Percentiles rank a stretch among this genome's conserved stretches.
Conservation (phyloP, 2,797 vertebrate species). For the Myotis findleyi region DNA sequence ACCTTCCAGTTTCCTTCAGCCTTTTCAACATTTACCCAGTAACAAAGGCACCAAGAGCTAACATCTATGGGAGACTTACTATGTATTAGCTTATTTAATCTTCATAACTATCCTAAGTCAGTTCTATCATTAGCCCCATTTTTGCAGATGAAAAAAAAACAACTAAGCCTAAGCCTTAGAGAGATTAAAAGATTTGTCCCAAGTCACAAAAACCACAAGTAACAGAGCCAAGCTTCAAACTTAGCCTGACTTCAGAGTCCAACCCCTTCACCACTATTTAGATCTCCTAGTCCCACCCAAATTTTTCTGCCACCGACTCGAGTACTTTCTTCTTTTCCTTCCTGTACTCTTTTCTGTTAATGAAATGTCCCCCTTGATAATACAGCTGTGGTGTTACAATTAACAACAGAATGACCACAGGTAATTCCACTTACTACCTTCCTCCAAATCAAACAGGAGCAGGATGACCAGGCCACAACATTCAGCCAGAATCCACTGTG, state of each 20-base stretch:
- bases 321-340: conserved; percentile 1
- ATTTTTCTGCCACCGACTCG: background rate
- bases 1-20: background rate
- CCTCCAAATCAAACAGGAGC: background rate
- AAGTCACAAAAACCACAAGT: conserved; percentile 57
- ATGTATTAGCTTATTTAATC: conserved; percentile 8
- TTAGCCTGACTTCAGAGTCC: background rate
- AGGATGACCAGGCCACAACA: background rate
- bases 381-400: background rate
- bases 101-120: background rate
- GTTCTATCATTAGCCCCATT: background rate
- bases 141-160: background rate
- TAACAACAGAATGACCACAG: conserved; percentile 35
- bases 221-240: conserved; percentile 43
- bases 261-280: background rate
- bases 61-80: background rate
- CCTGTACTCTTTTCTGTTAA: background rate
- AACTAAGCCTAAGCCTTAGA: conserved; percentile 19
- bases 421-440: background rate
- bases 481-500: background rate
- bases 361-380: background rate
- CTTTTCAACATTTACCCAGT: background rate
- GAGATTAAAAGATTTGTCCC: background rate
- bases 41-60: conserved; percentile 21
- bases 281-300: background rate